A percentile compares a stretch with the other conserved stretches of the same genome.
Evolutionary conservation across 2,113 vertebrate genomes (phyloP).

Genomic region (Girardinichthys multiradiatus): DNA sequence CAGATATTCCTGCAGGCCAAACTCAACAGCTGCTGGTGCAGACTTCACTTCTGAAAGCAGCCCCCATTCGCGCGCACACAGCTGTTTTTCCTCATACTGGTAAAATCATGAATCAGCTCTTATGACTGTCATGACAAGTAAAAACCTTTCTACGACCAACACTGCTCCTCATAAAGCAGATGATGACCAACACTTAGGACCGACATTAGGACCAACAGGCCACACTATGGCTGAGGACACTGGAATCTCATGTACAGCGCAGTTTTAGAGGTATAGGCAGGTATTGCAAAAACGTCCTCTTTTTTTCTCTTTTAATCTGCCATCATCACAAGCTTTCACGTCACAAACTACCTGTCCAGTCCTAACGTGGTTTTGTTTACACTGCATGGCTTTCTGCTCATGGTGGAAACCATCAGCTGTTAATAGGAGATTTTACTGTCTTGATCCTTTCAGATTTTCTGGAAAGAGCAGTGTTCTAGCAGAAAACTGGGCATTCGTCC

Average conservation of each 20-base stretch:
- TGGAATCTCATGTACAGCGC: neutral
- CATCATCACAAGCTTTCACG: slow-evolving; percentile 4
- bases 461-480: too few species aligned
- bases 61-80: slow-evolving; percentile 54
- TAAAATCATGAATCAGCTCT: slow-evolving; percentile 49
- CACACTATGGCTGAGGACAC: slow-evolving; percentile 18
- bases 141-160: slow-evolving; percentile 40
- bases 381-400: slow-evolving; percentile 15
- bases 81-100: slow-evolving; percentile 42
- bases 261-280: too few species aligned
- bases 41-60: slow-evolving; percentile 43
- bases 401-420: neutral
- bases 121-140: slow-evolving; percentile 30
- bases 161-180: slow-evolving; percentile 40
- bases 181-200: too few species aligned
- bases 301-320: neutral
- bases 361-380: slow-evolving; percentile 14
- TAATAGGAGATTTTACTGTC: neutral
- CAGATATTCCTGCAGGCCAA: slow-evolving; percentile 15
- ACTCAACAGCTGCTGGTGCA: slow-evolving; percentile 30
- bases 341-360: neutral
- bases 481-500: too few species aligned
- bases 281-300: neutral
- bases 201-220: slow-evolving; percentile 35
- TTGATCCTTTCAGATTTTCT: neutral